Conservation (phyloP, 2,888 invertebrate genomes). For the Drosophila leonis region DNA sequence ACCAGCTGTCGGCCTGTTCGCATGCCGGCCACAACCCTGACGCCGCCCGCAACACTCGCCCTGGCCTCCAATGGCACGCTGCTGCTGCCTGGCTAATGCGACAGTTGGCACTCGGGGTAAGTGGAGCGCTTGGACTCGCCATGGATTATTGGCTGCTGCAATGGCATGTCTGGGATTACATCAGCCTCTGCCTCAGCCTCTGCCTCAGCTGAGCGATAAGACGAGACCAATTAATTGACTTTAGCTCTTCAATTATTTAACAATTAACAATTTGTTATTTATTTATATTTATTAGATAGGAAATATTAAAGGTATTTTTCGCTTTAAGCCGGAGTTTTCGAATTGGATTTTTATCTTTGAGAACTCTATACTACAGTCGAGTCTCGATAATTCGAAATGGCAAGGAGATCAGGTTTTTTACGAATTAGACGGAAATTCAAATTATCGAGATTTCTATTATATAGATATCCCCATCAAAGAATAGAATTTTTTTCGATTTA, state of each 20-base stretch:
- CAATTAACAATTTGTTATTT: slow-evolving; percentile 9
- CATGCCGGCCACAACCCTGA: slow-evolving; percentile 44
- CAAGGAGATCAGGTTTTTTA: too few species aligned
- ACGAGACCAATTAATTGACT: slow-evolving; percentile 20
- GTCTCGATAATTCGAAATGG: too few species aligned
- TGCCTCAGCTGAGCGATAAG: slow-evolving; percentile 34
- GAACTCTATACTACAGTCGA: too few species aligned
- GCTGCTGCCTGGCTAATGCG: slow-evolving; percentile 44
- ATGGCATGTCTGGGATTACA: slow-evolving; percentile 56
- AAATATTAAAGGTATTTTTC: neutral
- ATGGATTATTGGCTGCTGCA: slow-evolving; percentile 47
- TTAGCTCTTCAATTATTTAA: slow-evolving; percentile 6
- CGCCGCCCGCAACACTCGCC: slow-evolving; percentile 36
- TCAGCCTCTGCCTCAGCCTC: slow-evolving; percentile 63
- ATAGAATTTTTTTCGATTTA: too few species aligned
- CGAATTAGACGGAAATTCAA: too few species aligned
- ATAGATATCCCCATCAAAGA: too few species aligned
- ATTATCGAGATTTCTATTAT: too few species aligned
- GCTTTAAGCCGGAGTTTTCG: too few species aligned
- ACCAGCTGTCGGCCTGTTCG: slow-evolving; percentile 41
- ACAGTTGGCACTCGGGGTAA: slow-evolving; percentile 10
- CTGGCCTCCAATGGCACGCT: slow-evolving; percentile 37
- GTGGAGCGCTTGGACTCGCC: slow-evolving; percentile 11
- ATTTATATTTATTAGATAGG: slow-evolving; percentile 5
- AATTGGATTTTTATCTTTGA: too few species aligned